Evolutionary conservation across 2,113 vertebrate genomes (phyloP).

Genomic region (Delphinapterus leucas): DNA sequence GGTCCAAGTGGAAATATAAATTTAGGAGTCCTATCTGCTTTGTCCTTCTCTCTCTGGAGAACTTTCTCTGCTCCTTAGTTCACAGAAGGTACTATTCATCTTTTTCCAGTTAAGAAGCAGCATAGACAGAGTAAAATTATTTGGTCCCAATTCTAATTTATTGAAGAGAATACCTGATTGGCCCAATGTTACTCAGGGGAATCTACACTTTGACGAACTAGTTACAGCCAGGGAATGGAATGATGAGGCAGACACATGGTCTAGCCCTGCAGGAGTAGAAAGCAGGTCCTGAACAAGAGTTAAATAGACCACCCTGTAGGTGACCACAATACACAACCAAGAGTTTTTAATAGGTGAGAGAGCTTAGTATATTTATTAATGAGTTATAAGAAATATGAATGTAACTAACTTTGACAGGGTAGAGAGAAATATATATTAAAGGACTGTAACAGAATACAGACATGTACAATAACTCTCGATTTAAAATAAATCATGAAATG

Average conservation of each 20-base stretch:
- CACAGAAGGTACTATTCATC: not conserved
- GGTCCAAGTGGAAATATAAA: not conserved
- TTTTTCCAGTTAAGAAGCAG: not conserved
- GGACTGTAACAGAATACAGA: not conserved
- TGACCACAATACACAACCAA: not conserved
- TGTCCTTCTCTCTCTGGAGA: not conserved
- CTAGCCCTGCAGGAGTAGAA: not conserved
- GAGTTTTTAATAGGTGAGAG: not conserved
- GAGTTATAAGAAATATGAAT: not conserved
- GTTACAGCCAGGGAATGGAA: not conserved
- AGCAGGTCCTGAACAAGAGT: not conserved
- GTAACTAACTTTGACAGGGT: not conserved
- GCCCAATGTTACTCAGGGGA: not conserved
- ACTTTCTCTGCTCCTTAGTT: not conserved
- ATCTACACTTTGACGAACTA: not conserved
- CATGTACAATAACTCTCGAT: not conserved
- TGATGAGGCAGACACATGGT: not conserved
- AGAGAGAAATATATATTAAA: not conserved
- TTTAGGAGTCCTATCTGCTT: not conserved
- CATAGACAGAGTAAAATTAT: not conserved
- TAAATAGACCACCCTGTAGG: not conserved
- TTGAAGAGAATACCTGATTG: not conserved
- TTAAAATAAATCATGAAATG: not conserved
- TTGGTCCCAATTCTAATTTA: not conserved
- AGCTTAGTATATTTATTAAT: slow-evolving; percentile 2